A percentile compares a stretch with the other conserved stretches of the same genome.
Conservation (phyloP, 2,888 invertebrate genomes). For the Drepanosiphum platanoidis region DNA sequence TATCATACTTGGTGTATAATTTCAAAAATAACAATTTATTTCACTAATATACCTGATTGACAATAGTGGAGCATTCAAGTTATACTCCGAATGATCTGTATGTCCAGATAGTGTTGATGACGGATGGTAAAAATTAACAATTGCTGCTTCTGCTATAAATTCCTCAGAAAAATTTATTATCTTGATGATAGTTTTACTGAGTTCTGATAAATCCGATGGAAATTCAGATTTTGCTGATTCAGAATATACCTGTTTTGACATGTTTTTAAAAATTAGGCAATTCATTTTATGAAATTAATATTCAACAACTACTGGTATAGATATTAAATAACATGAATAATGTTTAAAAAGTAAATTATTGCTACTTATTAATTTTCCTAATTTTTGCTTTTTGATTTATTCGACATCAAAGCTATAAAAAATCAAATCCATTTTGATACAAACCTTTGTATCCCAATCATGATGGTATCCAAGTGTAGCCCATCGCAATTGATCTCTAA, state of each 20-base stretch:
- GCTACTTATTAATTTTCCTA: background rate
- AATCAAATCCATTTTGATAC: constrained; percentile 62
- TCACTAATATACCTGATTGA: constrained; percentile 78
- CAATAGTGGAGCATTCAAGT: constrained; percentile 86
- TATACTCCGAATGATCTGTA: constrained; percentile 91
- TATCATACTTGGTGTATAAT: constrained; percentile 15
- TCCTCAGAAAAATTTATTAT: constrained; percentile 70
- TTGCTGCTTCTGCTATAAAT: constrained; percentile 89
- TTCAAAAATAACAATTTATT: background rate
- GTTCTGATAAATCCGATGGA: constrained; percentile 76
- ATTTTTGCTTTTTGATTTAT: background rate
- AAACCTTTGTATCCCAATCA: constrained; percentile 94
- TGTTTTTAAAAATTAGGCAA: background rate
- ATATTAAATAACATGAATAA: too few species aligned
- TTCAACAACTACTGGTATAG: background rate
- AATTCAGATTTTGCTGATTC: constrained; percentile 76
- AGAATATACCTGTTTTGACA: constrained; percentile 73
- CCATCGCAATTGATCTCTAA: constrained; percentile 82
- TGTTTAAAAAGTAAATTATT: too few species aligned
- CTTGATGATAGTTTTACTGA: constrained; percentile 75
- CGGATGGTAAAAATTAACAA: constrained; percentile 94
- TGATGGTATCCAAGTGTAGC: constrained; percentile 97
- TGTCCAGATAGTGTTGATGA: constrained; percentile 93
- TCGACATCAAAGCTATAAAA: background rate
- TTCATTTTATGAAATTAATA: background rate